Evolutionary conservation across 2,797 vertebrate species (phyloP), one percentile per base, ranked within the genome.

Genomic region (Pelochelys cantorii): DNA sequence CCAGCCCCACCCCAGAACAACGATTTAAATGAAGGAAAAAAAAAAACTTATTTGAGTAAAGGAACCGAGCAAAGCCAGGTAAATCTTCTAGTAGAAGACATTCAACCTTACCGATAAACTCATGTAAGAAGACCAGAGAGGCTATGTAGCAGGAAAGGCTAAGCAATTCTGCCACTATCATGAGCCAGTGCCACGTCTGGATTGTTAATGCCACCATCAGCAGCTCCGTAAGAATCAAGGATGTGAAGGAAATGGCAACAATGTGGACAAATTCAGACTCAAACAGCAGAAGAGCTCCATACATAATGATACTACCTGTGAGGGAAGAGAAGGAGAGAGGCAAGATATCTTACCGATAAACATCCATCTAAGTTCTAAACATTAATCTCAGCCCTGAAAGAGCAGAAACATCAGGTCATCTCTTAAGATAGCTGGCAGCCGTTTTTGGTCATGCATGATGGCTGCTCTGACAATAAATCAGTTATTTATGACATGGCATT

Each of bases 141-240:
- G 99, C 99, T 18, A 99, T 97, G 95, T 99, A 99, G 96, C 99
- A 99, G 90, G 99, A 98, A 95, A 99, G 97, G 93, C 99, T 99
- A 93, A 99, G 99, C 83, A 99, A 97, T 97, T 99, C 99, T 0
- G 98, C 99, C 65, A 99, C 99, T 0, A 99, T 99, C 99, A 99
- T 99, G 81, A 99, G 99, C 99, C 99, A 99, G 97, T 99, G 99
- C 99, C 99, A 99, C 0, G 99, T 99, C 98, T 99, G 99, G 65
- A 99, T 98, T 0, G 99, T 99, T 92, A 99, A 97, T 0, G 99
- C 99, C 97, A 99, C 99, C 99, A 99, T 99, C 87, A 99, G 98
- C 89, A 99, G 97, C 98, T 99, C 99, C 0, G 99, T 99, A 97
- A 99, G 99, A 94, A 99, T 99, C 52, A 99, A 98, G 1, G 99